phyloP scores from a whole-genome alignment of 92 coral and sea anemone genomes.

The Zoanthus sociatus region DNA sequence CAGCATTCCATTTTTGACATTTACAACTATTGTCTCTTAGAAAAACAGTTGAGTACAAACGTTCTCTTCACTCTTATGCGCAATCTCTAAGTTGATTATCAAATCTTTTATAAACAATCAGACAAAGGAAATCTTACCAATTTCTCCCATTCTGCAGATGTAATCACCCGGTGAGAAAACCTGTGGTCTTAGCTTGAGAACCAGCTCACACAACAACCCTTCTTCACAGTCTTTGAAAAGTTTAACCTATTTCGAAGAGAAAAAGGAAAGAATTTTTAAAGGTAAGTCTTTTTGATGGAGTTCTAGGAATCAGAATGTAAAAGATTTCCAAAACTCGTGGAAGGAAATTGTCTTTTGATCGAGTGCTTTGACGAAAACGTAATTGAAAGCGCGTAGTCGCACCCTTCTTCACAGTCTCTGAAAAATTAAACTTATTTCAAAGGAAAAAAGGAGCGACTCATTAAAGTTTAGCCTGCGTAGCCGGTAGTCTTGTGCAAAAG shows the following conservation, averaged over 20 bases:
- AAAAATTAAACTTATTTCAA: neutral
- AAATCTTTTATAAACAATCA: neutral
- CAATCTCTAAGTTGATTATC: neutral
- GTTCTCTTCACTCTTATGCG: neutral
- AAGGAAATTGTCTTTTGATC: too few species aligned
- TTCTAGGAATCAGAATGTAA: neutral
- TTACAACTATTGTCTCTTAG: neutral
- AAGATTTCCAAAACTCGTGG: too few species aligned
- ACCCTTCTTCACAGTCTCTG: neutral
- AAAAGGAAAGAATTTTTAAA: neutral
- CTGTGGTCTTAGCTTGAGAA: slow-evolving; percentile 92
- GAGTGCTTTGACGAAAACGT: too few species aligned
- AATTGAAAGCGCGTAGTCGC: too few species aligned
- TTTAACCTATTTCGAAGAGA: slow-evolving; percentile 73
- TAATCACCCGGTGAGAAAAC: slow-evolving; percentile 97
- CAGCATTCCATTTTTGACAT: too few species aligned
- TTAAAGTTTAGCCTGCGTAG: too few species aligned
- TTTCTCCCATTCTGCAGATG: slow-evolving; percentile 95
- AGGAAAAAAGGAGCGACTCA: too few species aligned
- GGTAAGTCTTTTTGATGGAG: neutral
- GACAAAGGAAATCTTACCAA: slow-evolving; percentile 61
- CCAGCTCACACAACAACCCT: slow-evolving; percentile 95
- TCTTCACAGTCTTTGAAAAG: slow-evolving; percentile 97
- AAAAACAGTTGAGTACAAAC: neutral
- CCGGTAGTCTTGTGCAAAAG: too few species aligned